A percentile compares a stretch with the other conserved stretches of the same genome.
These are phyloP conservation scores for Diadema setosum DNA, from an alignment of 35 echinoderm and acorn worm species.

Conservation along the genomic window DNA sequence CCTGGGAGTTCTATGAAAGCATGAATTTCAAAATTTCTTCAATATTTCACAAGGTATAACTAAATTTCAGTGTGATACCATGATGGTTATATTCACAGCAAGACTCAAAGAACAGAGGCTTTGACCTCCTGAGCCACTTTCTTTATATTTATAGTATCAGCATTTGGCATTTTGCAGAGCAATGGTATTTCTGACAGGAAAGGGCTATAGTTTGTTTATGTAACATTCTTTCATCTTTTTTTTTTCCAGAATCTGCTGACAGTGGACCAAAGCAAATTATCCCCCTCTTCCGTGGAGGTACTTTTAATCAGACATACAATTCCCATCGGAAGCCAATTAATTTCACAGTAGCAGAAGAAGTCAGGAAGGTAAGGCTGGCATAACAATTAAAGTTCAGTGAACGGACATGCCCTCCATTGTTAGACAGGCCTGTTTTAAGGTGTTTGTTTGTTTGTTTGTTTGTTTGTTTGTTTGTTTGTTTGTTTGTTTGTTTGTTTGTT, in stretches of 20 bases:
- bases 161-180: not conserved
- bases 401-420: too few species aligned
- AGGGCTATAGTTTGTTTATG: not conserved
- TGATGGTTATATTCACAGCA: too few species aligned
- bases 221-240: not conserved
- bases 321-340: constrained; percentile 52
- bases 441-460: too few species aligned
- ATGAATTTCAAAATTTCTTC: too few species aligned
- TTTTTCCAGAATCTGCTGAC: not conserved
- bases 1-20: too few species aligned
- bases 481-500: too few species aligned
- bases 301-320: constrained; percentile 81
- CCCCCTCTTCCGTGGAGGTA: constrained; percentile 66
- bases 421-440: too few species aligned
- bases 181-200: not conserved
- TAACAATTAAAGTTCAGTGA: too few species aligned
- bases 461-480: too few species aligned
- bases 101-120: not conserved
- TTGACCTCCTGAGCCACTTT: not conserved
- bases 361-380: constrained; percentile 73
- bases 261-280: constrained; percentile 10
- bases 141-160: not conserved
- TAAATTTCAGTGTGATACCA: too few species aligned
- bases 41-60: too few species aligned
- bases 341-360: constrained; percentile 53